Conservation (phyloP, 1,140 invertebrate genomes). For the Seison nebaliae region DNA sequence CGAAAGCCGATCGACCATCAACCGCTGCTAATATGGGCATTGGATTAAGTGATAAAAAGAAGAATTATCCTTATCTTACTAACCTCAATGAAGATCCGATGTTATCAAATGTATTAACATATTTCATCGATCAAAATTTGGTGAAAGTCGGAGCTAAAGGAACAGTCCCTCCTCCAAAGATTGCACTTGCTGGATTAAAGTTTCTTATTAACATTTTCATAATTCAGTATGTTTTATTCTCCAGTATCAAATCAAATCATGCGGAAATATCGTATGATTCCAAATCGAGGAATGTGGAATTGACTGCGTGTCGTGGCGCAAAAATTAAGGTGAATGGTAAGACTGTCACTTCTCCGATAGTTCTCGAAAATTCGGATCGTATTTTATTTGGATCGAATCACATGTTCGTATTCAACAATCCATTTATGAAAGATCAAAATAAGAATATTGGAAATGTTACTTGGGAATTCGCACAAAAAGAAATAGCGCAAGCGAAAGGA, state of each 20-base stretch:
- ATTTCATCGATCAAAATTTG: conserved; percentile 20
- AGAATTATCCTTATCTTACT: conserved; percentile 20
- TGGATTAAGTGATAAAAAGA: conserved; percentile 13
- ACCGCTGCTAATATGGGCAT: conserved; percentile 23
- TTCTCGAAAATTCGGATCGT: conserved; percentile 23
- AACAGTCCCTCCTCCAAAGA: neutral
- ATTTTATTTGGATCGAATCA: conserved; percentile 29
- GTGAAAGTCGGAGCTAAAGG: conserved; percentile 18
- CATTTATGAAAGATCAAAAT: conserved; percentile 17
- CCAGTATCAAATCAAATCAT: too few species aligned
- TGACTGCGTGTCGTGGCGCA: conserved; percentile 12
- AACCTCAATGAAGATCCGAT: conserved; percentile 30
- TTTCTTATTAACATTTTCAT: neutral
- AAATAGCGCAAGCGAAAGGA: conserved; percentile 28
- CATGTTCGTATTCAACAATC: conserved; percentile 26
- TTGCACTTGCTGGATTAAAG: neutral
- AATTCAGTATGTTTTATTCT: neutral
- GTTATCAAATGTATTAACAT: conserved; percentile 25
- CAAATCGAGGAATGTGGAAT: too few species aligned
- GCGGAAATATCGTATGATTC: too few species aligned
- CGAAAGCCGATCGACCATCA: conserved; percentile 13
- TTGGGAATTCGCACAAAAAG: conserved; percentile 29
- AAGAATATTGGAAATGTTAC: conserved; percentile 18
- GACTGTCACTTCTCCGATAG: conserved; percentile 18
- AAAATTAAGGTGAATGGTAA: conserved; percentile 27